Evolutionary conservation across 2,888 invertebrate genomes (phyloP).

Genomic region (Rhodophaea formosa): DNA sequence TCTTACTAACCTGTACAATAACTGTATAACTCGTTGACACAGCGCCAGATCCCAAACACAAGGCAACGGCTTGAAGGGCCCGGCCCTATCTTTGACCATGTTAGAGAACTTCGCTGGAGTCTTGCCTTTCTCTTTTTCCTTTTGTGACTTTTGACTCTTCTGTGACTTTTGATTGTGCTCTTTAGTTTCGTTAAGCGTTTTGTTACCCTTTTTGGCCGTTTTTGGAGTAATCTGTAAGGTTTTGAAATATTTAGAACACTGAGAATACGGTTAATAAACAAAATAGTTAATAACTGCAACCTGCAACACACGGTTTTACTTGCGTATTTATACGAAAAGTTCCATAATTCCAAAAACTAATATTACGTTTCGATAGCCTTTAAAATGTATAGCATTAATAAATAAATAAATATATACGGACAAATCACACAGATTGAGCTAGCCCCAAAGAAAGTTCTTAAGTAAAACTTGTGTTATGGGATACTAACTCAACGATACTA

Average conservation of each 20-base stretch:
- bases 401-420: no score
- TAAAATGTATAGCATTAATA: no score
- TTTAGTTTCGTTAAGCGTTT: slow-evolving; percentile 56
- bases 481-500: no score
- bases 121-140: slow-evolving; percentile 58
- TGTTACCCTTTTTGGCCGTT: slow-evolving; percentile 52
- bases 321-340: no score
- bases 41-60: slow-evolving; percentile 62
- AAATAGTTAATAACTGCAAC: no score
- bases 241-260: background rate
- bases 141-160: slow-evolving; percentile 58
- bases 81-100: slow-evolving; percentile 57
- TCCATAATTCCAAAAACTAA: no score
- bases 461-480: no score
- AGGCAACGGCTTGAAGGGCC: slow-evolving; percentile 62
- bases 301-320: no score
- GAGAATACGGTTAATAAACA: no score
- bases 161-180: slow-evolving; percentile 51
- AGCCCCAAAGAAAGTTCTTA: no score
- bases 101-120: slow-evolving; percentile 48
- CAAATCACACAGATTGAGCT: no score
- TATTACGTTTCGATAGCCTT: no score
- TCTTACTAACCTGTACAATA: slow-evolving; percentile 56
- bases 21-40: slow-evolving; percentile 53
- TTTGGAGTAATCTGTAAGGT: slow-evolving; percentile 53